Conservation (phyloP, 2,888 invertebrate species). For the Amblyjoppa fuscipennis region DNA sequence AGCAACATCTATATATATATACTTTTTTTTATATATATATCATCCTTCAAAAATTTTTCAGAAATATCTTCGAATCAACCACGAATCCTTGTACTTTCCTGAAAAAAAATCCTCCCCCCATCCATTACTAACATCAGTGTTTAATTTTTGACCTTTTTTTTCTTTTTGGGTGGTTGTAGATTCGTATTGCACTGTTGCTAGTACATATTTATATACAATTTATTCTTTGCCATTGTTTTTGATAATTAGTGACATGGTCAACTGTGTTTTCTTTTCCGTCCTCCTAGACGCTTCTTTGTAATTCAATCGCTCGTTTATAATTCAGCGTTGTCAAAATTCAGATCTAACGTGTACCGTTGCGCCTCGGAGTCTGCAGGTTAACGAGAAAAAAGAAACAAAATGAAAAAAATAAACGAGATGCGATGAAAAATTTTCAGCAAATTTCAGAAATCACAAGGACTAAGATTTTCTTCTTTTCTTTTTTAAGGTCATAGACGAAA, state of each 20-base stretch:
- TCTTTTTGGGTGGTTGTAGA: conserved; percentile 70
- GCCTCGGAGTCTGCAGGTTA: conserved; percentile 39
- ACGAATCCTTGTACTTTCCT: conserved; percentile 42
- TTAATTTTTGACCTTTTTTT: conserved; percentile 63
- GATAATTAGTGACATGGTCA: conserved; percentile 57
- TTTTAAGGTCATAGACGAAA: conserved; percentile 22
- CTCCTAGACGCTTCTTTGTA: conserved; percentile 70
- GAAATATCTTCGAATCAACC: conserved; percentile 42
- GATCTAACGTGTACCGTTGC: conserved; percentile 13
- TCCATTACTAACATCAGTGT: conserved; percentile 70
- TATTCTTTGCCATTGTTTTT: conserved; percentile 52
- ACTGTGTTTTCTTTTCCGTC: conserved; percentile 60
- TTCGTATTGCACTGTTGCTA: conserved; percentile 70
- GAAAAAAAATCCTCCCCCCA: conserved; percentile 28
- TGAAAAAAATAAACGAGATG: not conserved
- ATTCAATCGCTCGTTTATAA: conserved; percentile 33
- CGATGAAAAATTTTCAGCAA: conserved; percentile 3
- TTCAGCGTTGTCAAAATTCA: conserved; percentile 34
- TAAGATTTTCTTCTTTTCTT: not conserved
- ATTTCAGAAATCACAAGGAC: conserved; percentile 33
- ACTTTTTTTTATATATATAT: conserved; percentile 34
- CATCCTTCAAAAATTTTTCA: conserved; percentile 47
- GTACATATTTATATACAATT: conserved; percentile 26
- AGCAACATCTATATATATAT: conserved; percentile 60
- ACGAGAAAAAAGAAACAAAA: not conserved